A percentile compares a stretch with the other conserved stretches of the same genome.
Evolutionary conservation across 2,888 invertebrate species (phyloP).

Genomic region (Drosophila seclusa): DNA sequence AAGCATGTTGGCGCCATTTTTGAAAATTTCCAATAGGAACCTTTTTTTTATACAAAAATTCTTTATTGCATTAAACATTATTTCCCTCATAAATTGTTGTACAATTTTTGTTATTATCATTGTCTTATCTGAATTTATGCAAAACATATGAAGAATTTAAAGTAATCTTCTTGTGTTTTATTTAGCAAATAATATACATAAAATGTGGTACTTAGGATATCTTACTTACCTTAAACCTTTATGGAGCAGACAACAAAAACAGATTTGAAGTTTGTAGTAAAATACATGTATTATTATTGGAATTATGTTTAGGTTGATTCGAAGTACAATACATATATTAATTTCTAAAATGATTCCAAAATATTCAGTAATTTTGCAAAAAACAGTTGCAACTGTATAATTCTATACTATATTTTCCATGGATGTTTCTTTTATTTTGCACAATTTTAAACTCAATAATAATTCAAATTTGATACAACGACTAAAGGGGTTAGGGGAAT

Average conservation of each 20-base stretch:
- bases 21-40: background rate
- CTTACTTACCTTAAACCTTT: slow-evolving; percentile 37
- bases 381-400: slow-evolving; percentile 52
- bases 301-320: slow-evolving; percentile 78
- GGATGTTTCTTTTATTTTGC: slow-evolving; percentile 26
- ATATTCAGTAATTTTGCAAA: slow-evolving; percentile 70
- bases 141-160: background rate
- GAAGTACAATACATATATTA: slow-evolving; percentile 72
- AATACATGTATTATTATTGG: slow-evolving; percentile 68
- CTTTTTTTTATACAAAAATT: background rate
- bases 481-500: slow-evolving; percentile 34
- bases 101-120: background rate
- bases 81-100: background rate
- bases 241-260: slow-evolving; percentile 26
- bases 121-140: background rate
- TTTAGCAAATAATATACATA: background rate
- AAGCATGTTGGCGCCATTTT: slow-evolving; percentile 7
- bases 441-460: slow-evolving; percentile 63
- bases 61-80: background rate
- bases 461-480: slow-evolving; percentile 62
- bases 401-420: slow-evolving; percentile 43
- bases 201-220: background rate
- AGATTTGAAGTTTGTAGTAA: slow-evolving; percentile 42
- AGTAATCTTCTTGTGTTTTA: background rate
- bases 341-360: slow-evolving; percentile 74